These are phyloP conservation scores for Sebastes schlegelii DNA, from an alignment of 2,113 vertebrate species.

Conservation along the genomic window DNA sequence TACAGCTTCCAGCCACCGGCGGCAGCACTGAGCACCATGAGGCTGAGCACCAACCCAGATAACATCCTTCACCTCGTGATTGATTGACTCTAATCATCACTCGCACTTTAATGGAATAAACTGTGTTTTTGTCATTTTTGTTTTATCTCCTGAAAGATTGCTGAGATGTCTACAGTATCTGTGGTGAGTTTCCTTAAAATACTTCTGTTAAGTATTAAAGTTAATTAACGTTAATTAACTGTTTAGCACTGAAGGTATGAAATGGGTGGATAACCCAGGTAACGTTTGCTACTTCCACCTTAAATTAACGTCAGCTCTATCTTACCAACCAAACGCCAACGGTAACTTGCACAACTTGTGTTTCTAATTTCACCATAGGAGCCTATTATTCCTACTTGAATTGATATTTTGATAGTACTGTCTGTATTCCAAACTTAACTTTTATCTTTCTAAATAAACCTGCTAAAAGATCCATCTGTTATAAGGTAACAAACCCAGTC, in stretches of 20 bases:
- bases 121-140: not conserved
- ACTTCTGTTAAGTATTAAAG: not conserved
- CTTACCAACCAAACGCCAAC: too few relatives aligned
- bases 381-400: too few relatives aligned
- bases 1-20: not conserved
- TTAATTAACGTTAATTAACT: not conserved
- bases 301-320: not conserved
- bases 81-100: not conserved
- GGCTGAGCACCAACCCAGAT: not conserved
- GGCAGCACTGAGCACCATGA: slow-evolving; percentile 8
- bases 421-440: too few relatives aligned
- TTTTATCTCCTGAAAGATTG: fast-evolving
- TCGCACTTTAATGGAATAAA: too few relatives aligned
- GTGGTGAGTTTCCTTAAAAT: slow-evolving; percentile 7
- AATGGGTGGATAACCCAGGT: not conserved
- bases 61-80: not conserved
- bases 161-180: not conserved
- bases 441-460: too few relatives aligned
- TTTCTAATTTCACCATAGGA: too few relatives aligned
- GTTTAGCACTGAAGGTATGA: not conserved
- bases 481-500: too few relatives aligned
- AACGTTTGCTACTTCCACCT: not conserved
- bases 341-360: too few relatives aligned
- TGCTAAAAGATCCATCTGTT: too few relatives aligned
- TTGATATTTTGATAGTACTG: too few relatives aligned